These are phyloP conservation scores for Pediacus dermestoides DNA, from an alignment of 2,888 invertebrate genomes.

Conservation along the genomic window DNA sequence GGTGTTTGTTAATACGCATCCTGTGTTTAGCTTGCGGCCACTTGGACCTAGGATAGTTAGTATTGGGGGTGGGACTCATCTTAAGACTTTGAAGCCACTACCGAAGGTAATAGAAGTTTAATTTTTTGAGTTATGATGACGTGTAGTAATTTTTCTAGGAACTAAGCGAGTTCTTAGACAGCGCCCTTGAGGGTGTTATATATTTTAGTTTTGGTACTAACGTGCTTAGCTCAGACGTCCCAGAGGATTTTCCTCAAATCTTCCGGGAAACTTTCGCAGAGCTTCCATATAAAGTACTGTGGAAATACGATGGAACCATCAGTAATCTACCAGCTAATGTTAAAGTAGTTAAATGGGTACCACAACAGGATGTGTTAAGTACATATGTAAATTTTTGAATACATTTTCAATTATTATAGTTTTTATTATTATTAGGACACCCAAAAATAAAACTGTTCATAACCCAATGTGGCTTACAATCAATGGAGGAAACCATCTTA, in stretches of 20 bases:
- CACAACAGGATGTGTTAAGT: slow-evolving; percentile 40
- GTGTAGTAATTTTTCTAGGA: too few species aligned
- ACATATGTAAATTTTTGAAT: too few species aligned
- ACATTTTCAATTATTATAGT: too few species aligned
- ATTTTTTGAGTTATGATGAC: too few species aligned
- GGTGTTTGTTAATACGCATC: slow-evolving; percentile 41
- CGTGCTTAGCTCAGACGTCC: slow-evolving; percentile 18
- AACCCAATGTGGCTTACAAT: too few species aligned
- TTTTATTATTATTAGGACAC: too few species aligned
- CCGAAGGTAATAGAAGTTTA: slow-evolving; percentile 36
- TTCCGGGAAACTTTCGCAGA: slow-evolving; percentile 19
- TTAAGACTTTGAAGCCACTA: slow-evolving; percentile 28
- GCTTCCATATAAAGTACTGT: slow-evolving; percentile 24
- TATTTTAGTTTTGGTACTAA: slow-evolving; percentile 32
- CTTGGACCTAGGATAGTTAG: slow-evolving; percentile 39
- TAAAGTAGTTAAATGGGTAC: slow-evolving; percentile 37
- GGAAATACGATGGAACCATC: slow-evolving; percentile 21
- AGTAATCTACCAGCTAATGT: slow-evolving; percentile 36
- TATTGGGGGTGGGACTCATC: slow-evolving; percentile 38
- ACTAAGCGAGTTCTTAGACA: slow-evolving; percentile 22
- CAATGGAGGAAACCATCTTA: too few species aligned
- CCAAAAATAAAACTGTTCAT: too few species aligned
- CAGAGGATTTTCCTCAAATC: slow-evolving; percentile 16
- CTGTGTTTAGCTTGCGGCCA: slow-evolving; percentile 38
- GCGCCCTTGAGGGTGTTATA: slow-evolving; percentile 23